These are phyloP conservation scores for Drosophila acutilabella DNA, from an alignment of 2,888 invertebrate species.

Conservation along the genomic window DNA sequence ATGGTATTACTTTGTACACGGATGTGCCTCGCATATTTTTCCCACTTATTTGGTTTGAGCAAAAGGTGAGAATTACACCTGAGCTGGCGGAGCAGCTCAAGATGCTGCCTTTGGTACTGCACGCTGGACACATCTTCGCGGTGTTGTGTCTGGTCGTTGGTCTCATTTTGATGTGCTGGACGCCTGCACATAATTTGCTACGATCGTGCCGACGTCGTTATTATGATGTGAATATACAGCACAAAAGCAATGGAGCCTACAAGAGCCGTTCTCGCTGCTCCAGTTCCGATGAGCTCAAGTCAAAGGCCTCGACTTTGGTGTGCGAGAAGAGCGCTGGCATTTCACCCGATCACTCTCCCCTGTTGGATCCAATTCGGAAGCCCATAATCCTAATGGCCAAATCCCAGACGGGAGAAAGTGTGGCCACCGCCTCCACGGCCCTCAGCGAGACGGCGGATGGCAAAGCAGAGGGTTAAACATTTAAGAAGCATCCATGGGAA, in stretches of 20 bases:
- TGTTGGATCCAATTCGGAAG: constrained; percentile 60
- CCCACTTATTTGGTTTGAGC: constrained; percentile 92
- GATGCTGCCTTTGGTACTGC: constrained; percentile 86
- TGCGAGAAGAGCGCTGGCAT: constrained; percentile 53
- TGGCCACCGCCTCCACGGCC: constrained; percentile 59
- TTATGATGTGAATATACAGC: constrained; percentile 64
- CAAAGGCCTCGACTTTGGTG: constrained; percentile 52
- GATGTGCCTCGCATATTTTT: constrained; percentile 89
- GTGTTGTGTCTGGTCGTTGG: constrained; percentile 85
- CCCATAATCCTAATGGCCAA: constrained; percentile 49
- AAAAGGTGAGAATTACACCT: constrained; percentile 88
- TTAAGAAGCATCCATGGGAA: constrained; percentile 4
- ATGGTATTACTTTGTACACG: constrained; percentile 88
- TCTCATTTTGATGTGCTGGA: constrained; percentile 83
- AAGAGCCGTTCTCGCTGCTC: constrained; percentile 61
- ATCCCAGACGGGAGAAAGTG: constrained; percentile 68
- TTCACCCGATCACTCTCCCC: constrained; percentile 76
- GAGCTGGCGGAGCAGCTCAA: constrained; percentile 87
- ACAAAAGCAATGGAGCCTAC: constrained; percentile 65
- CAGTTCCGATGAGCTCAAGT: constrained; percentile 70
- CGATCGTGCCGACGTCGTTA: constrained; percentile 45
- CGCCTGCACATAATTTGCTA: constrained; percentile 72
- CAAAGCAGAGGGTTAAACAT: constrained; percentile 43
- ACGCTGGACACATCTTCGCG: constrained; percentile 86
- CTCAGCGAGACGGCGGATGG: constrained; percentile 42